Conservation (phyloP, 2,888 invertebrate genomes). For the Acrobasis repandana region DNA sequence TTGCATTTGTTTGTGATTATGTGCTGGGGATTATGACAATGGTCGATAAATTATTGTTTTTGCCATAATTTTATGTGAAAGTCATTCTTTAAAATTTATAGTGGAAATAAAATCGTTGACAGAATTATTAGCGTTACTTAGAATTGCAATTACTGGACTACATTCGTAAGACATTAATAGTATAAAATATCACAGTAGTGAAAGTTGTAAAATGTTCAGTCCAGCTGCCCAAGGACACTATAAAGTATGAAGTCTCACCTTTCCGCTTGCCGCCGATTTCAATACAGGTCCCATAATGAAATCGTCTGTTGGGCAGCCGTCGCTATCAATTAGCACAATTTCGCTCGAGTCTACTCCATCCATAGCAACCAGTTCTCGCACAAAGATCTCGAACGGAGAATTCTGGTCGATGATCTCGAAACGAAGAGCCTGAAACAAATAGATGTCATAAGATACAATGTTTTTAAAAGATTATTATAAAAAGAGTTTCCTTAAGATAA, state of each 20-base stretch:
- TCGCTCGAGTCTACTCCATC: slow-evolving; percentile 96
- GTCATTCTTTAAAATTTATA: too few relatives aligned
- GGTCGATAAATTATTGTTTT: too few relatives aligned
- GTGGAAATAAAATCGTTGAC: too few relatives aligned
- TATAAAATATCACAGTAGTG: not conserved
- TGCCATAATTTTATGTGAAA: too few relatives aligned
- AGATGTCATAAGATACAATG: slow-evolving; percentile 45
- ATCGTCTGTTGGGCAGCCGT: slow-evolving; percentile 96
- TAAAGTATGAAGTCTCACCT: slow-evolving; percentile 79
- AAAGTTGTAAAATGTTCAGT: not conserved
- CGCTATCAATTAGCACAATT: slow-evolving; percentile 94
- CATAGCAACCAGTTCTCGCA: slow-evolving; percentile 96
- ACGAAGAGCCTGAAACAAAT: slow-evolving; percentile 85
- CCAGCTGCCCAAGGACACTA: not conserved
- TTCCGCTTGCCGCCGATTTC: slow-evolving; percentile 90
- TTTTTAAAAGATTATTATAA: not conserved
- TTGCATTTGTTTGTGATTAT: too few relatives aligned
- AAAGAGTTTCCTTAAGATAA: not conserved
- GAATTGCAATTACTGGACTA: too few relatives aligned
- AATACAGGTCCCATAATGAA: slow-evolving; percentile 96
- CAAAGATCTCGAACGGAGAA: slow-evolving; percentile 97
- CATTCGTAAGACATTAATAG: too few relatives aligned
- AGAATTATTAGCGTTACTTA: too few relatives aligned
- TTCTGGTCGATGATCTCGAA: slow-evolving; percentile 96
- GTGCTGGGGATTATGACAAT: too few relatives aligned